Percentiles rank a stretch among this genome's conserved stretches.
These are phyloP conservation scores for Heteractis magnifica DNA, from an alignment of 92 coral and sea anemone species.

Conservation along the genomic window DNA sequence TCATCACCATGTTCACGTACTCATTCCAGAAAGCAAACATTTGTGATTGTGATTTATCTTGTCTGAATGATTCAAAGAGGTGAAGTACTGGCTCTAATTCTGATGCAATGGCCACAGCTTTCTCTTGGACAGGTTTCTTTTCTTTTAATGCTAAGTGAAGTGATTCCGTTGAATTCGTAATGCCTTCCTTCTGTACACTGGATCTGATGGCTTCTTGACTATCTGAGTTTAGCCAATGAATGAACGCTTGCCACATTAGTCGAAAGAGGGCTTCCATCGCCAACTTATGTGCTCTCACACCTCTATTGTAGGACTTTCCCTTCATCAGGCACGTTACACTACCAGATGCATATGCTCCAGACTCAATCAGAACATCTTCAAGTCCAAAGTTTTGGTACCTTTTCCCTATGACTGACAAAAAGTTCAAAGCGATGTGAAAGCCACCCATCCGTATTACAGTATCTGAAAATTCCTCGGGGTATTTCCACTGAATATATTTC, in stretches of 20 bases:
- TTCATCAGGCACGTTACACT: slow-evolving; percentile 18
- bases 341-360: slow-evolving; percentile 12
- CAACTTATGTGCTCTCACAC: slow-evolving; percentile 51
- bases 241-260: slow-evolving; percentile 45
- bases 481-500: too few relatives aligned
- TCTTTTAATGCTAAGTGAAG: not conserved
- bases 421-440: too few relatives aligned
- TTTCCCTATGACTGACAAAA: slow-evolving; percentile 23
- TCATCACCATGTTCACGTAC: slow-evolving; percentile 33
- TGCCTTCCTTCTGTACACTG: not conserved
- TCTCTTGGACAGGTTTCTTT: not conserved
- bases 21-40: slow-evolving; percentile 45
- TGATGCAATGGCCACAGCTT: not conserved
- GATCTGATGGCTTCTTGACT: slow-evolving; percentile 5
- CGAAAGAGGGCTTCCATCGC: slow-evolving; percentile 45
- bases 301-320: not conserved
- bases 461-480: slow-evolving; percentile 16
- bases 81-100: not conserved
- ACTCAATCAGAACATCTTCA: slow-evolving; percentile 35
- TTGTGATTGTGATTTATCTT: slow-evolving; percentile 10
- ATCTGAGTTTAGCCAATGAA: not conserved
- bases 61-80: slow-evolving; percentile 26
- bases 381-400: slow-evolving; percentile 32
- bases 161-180: slow-evolving; percentile 22
- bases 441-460: too few relatives aligned